Base-by-base conservation (phyloP, 2,113 vertebrate genomes). In the Sinocyclocheilus anshuiensis region DNA sequence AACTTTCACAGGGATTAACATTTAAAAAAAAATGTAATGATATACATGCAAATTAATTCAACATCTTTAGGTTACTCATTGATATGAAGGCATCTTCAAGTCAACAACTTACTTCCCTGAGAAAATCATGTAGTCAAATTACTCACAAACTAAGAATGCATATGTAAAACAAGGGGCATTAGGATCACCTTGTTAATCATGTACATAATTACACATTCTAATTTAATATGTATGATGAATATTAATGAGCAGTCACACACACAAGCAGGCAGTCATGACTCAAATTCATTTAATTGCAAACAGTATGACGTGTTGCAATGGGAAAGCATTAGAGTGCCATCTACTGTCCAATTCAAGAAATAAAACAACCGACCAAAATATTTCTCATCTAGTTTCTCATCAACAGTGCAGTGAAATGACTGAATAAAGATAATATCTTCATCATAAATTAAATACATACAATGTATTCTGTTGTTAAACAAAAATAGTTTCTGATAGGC, bases 191-290 rank as follows among this genome's bases (percentile, higher is more conserved):
- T 67, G 79, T 72, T 83, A 72, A 83, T 50, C 9, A 4, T 55
- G 26, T 83, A 71, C 81, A 69, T 83, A 72, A 83, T 83, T 55
- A 83, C 11, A 8, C 81, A 36, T 55, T 72, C 11, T 72, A 72
- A 83, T 83, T 83, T 4, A 55, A 69, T 82, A 72, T 83, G 81
- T 29, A 83, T 57, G 20, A 71, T 83, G 48, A 72, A 83, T 83
- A 83, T 72, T 83, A 24, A 83, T 72, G 26, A 83, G 15, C 65
- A 71, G 50, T 61, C 50, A 61, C 45, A 36, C 50, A 75, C 71
- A 45, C 50, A 59, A 18, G 29, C 63, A 20, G 20, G 16, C 24
- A 77, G 71, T 48, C 57, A 78, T 10, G 61, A 29, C 36, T 65
- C 39, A 65, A 11, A 36, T 78, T 78, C 48, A 72, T 22, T 57